Evolutionary conservation across 2,888 invertebrate genomes (phyloP).

Genomic region (Drosophila putrida): DNA sequence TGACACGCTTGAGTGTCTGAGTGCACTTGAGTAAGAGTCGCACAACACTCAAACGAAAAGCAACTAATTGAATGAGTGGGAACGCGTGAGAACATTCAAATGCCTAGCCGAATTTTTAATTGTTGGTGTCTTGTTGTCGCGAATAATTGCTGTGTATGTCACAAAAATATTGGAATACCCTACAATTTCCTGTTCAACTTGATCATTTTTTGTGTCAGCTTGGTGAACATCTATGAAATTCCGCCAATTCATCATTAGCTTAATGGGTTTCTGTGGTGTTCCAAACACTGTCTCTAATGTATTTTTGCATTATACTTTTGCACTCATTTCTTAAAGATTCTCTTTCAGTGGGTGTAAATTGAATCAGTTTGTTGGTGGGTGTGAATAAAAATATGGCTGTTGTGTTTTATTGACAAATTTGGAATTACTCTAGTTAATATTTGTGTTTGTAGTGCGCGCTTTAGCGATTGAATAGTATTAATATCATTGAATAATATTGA

Average conservation of each 20-base stretch:
- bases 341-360: neutral
- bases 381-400: conserved; percentile 11
- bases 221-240: neutral
- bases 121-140: neutral
- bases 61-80: neutral
- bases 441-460: conserved; percentile 6
- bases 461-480: neutral
- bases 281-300: conserved; percentile 1
- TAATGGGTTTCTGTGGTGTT: neutral
- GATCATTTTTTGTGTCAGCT: neutral
- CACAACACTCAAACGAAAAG: neutral
- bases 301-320: neutral
- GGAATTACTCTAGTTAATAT: conserved; percentile 3
- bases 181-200: neutral
- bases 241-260: conserved; percentile 9
- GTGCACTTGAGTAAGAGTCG: neutral
- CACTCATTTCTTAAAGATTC: neutral
- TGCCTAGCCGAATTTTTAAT: neutral
- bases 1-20: neutral
- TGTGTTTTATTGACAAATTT: conserved; percentile 7
- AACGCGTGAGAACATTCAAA: neutral
- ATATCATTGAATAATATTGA: conserved; percentile 2
- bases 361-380: conserved; percentile 10
- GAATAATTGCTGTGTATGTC: conserved; percentile 14
- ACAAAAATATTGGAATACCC: conserved; percentile 4